Evolutionary conservation across 1,140 invertebrate species (phyloP).

Genomic region (Tetramorium alpestre): DNA sequence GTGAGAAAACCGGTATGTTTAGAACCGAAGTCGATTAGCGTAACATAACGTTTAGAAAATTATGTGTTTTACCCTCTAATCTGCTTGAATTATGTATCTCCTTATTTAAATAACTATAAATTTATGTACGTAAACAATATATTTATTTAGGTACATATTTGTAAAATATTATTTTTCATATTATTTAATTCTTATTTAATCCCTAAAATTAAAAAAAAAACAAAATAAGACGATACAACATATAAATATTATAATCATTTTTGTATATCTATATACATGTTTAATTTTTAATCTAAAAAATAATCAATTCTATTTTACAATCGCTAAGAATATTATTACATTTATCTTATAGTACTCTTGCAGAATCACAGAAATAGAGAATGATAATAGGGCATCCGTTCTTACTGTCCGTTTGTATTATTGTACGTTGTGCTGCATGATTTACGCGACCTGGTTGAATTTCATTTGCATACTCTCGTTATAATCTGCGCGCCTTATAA

Average conservation of each 20-base stretch:
- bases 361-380: background rate
- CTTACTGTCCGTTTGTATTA: background rate
- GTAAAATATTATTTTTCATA: background rate
- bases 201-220: background rate
- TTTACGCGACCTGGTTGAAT: slow-evolving; percentile 26
- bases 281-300: background rate
- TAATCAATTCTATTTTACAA: background rate
- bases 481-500: slow-evolving; percentile 42
- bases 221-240: background rate
- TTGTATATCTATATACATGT: background rate
- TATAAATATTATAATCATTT: background rate
- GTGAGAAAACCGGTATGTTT: slow-evolving; percentile 7
- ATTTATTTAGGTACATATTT: background rate
- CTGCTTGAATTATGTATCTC: background rate
- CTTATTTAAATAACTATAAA: background rate
- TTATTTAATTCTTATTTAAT: too few relatives aligned
- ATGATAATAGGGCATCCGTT: background rate
- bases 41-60: background rate
- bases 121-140: background rate
- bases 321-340: background rate
- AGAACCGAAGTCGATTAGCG: background rate
- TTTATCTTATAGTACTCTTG: background rate
- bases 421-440: slow-evolving; percentile 20
- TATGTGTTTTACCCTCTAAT: background rate
- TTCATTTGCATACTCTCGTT: slow-evolving; percentile 41